Conservation (phyloP, 2,797 vertebrate genomes). For the Alfaro cultratus region DNA sequence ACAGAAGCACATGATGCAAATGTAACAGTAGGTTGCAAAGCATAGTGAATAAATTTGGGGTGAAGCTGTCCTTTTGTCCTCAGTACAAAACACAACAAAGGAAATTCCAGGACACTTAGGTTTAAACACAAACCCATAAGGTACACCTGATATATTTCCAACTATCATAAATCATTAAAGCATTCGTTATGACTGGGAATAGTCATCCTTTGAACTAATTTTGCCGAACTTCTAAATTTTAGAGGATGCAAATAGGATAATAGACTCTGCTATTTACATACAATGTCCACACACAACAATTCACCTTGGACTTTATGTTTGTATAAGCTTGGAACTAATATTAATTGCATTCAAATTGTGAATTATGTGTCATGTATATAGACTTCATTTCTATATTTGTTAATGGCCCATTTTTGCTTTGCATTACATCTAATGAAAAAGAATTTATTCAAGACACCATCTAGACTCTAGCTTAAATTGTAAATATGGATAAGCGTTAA, state of each 20-base stretch:
- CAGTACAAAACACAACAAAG: constrained; percentile 65
- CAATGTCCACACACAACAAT: no score
- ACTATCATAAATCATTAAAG: background rate
- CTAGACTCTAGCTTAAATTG: no score
- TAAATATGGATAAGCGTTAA: no score
- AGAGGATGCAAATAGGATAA: background rate
- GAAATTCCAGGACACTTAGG: background rate
- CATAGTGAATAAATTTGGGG: constrained; percentile 60
- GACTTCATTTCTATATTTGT: no score
- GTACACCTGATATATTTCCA: background rate
- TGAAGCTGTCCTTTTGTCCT: constrained; percentile 60
- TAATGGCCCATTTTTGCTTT: no score
- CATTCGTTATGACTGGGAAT: background rate
- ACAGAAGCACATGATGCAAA: constrained; percentile 55
- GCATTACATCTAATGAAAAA: no score
- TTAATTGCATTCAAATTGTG: no score
- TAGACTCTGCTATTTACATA: no score
- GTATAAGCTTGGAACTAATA: no score
- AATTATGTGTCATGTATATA: no score
- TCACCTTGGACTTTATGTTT: no score
- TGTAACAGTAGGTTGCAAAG: constrained; percentile 55
- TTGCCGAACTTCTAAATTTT: background rate
- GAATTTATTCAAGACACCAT: no score
- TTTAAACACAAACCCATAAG: background rate
- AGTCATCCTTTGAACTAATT: background rate